A percentile compares a stretch with the other conserved stretches of the same genome.
Conservation (phyloP, 2,113 vertebrate species). For the Anolis sagrei region DNA sequence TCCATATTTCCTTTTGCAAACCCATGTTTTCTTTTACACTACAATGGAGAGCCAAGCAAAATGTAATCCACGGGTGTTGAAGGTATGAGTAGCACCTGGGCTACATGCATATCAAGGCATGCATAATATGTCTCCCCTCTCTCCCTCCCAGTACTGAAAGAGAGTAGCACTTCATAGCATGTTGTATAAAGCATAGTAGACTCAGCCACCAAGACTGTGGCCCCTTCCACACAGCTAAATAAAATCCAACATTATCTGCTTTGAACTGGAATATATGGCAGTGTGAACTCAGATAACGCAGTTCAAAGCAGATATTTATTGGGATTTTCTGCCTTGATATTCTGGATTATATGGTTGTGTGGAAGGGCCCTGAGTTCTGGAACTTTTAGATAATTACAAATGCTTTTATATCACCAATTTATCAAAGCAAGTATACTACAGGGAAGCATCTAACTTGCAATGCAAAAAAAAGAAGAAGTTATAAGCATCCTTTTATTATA, state of each 20-base stretch:
- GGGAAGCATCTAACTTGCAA: slow-evolving; percentile 40
- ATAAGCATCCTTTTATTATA: slow-evolving; percentile 73
- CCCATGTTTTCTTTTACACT: not conserved
- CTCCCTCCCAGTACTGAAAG: not conserved
- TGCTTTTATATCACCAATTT: not conserved
- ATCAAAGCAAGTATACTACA: not conserved
- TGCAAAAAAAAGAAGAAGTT: slow-evolving; percentile 67
- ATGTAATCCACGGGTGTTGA: not conserved
- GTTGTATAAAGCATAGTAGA: not conserved
- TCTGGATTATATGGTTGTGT: too few species aligned
- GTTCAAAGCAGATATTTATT: too few species aligned
- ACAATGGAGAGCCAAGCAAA: not conserved
- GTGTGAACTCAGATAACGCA: too few species aligned
- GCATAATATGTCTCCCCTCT: not conserved
- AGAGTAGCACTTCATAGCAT: not conserved
- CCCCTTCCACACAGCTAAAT: too few species aligned
- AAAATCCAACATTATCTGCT: too few species aligned
- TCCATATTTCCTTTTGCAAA: too few species aligned
- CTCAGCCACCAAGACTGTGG: not conserved
- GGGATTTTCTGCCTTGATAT: too few species aligned
- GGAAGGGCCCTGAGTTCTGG: too few species aligned
- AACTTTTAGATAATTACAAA: not conserved
- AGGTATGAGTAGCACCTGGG: not conserved
- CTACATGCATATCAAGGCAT: not conserved
- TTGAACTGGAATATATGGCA: too few species aligned